Base-by-base conservation (phyloP, 2,797 vertebrate genomes). In the Manis crassicaudata region DNA sequence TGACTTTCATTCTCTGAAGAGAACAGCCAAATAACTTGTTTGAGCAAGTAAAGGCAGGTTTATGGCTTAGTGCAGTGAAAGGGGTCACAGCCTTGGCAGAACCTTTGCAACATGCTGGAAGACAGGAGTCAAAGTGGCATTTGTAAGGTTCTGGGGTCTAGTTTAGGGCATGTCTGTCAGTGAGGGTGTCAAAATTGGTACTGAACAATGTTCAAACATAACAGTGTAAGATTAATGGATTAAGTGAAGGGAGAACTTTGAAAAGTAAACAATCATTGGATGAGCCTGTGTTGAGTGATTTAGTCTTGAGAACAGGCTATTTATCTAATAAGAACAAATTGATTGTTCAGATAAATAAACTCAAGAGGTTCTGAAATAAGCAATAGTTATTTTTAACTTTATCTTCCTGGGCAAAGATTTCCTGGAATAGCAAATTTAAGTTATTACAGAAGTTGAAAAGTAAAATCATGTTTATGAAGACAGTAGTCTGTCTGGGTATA, bases 301-400 rank as follows among this genome's bases (percentile, higher is more conserved):
- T 50, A 72, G 81, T 96, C 5, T 63, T 91, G 40, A 89, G 25
- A 91, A 67, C 12, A 86, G 6, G 25, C 20, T 82, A 85, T 84
- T 94, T 92, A 85, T 14, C 67, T 82, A 94, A 75, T 79, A 58
- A 96, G 50, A 96, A 81, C 37, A 95, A 94, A 94, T 63, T 4
- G 0, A 85, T 88, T 90, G 62, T 75, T 94, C 63, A 54, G 58
- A 86, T 68, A 90, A 87, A 67, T 60, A 90, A 82, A 82, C 82
- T 82, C 40, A 65, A 50, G 11, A 91, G 50, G 11, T 37, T 88
- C 60, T 88, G 62, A 79, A 95, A 85, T 91, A 96, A 77, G 29
- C 14, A 85, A 46, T 18, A 14, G 52, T 68, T 92, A 89, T 56
- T 87, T 82, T 23, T 32, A 63, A 85, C 25, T 91, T 89, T 50